Evolutionary conservation across 2,888 invertebrate genomes (phyloP).

Genomic region (Nesidiocoris tenuis): DNA sequence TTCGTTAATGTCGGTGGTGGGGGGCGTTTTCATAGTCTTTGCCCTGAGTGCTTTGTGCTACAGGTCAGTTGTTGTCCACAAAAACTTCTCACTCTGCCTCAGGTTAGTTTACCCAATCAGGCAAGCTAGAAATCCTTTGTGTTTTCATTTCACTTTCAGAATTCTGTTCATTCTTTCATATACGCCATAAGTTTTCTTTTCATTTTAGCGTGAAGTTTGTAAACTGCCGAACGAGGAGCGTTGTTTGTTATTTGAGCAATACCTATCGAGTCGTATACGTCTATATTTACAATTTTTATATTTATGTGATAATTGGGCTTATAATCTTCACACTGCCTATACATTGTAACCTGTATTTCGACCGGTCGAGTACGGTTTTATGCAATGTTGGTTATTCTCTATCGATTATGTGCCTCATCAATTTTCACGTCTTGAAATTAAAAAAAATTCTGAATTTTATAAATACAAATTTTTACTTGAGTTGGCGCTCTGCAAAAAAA

Average conservation of each 20-base stretch:
- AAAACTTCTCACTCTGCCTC: constrained; percentile 97
- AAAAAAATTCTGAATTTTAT: too few species aligned
- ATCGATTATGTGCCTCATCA: too few species aligned
- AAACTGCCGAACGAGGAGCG: constrained; percentile 4
- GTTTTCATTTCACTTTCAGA: constrained; percentile 23
- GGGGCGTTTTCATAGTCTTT: constrained; percentile 98
- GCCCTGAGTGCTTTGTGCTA: constrained; percentile 98
- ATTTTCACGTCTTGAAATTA: too few species aligned
- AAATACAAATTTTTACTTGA: too few species aligned
- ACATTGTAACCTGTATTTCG: background rate
- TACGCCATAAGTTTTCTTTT: constrained; percentile 13
- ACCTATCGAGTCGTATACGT: background rate
- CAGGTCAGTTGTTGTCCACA: constrained; percentile 99
- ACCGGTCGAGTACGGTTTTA: too few species aligned
- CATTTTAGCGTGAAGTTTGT: constrained; percentile 7
- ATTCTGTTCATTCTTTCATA: constrained; percentile 34
- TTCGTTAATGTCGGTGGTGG: constrained; percentile 98
- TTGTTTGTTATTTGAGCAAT: background rate
- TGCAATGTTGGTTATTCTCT: too few species aligned
- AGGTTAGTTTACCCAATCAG: constrained; percentile 70
- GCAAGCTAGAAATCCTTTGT: constrained; percentile 39
- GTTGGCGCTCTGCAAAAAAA: too few species aligned
- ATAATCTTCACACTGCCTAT: background rate
- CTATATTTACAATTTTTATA: too few species aligned
- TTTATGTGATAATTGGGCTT: too few species aligned